These are phyloP conservation scores for Semnopithecus entellus DNA, from an alignment of 2,113 vertebrate genomes.

Conservation along the genomic window DNA sequence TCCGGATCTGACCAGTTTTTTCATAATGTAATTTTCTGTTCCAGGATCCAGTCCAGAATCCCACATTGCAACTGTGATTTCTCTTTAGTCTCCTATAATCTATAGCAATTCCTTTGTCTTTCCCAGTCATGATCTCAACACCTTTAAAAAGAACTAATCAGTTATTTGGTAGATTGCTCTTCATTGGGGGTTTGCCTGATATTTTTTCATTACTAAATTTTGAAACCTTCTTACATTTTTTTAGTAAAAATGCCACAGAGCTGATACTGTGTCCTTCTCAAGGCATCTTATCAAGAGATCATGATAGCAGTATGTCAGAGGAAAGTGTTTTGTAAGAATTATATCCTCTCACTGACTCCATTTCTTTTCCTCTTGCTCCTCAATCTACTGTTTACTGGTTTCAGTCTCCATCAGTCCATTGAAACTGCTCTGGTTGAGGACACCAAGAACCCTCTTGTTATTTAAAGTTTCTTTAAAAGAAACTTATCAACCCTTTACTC, in stretches of 20 bases:
- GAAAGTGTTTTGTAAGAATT: constrained; percentile 25
- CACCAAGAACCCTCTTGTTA: not conserved
- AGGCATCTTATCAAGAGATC: constrained; percentile 18
- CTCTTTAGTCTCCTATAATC: not conserved
- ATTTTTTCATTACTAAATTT: constrained; percentile 1
- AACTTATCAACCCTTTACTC: not conserved
- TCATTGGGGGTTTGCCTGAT: not conserved
- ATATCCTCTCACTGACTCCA: not conserved
- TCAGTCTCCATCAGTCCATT: not conserved
- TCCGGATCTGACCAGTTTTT: not conserved
- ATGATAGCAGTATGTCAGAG: not conserved
- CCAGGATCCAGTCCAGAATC: not conserved
- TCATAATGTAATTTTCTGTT: not conserved
- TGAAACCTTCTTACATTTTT: constrained; percentile 30
- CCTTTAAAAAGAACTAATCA: not conserved
- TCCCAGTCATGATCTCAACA: not conserved
- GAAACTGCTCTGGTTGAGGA: constrained; percentile 7
- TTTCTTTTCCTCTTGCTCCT: not conserved
- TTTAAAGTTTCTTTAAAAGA: not conserved
- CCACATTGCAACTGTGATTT: not conserved
- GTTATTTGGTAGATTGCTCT: not conserved
- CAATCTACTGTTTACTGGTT: not conserved
- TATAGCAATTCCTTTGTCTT: not conserved
- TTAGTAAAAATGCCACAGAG: not conserved
- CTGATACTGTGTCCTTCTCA: constrained; percentile 5